A percentile compares a stretch with the other conserved stretches of the same genome.
Conservation (phyloP, 1,140 invertebrate genomes). For the Drosophila teissieri region DNA sequence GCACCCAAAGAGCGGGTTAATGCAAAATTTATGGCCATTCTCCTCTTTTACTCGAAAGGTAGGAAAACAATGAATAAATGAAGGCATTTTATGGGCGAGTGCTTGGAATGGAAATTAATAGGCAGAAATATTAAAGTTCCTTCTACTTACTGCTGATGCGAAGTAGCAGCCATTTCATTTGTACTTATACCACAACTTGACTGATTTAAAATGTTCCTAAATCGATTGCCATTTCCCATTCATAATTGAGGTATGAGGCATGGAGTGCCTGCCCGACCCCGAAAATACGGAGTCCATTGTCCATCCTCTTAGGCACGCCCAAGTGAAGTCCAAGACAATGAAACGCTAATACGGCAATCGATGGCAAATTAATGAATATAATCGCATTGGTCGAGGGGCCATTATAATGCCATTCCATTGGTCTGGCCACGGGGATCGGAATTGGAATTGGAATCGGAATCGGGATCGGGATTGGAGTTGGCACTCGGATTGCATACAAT, state of each 20-base stretch:
- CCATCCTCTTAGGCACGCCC: conserved; percentile 47
- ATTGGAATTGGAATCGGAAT: background rate
- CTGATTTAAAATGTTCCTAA: conserved; percentile 1
- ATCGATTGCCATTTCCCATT: conserved; percentile 4
- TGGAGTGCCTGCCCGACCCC: background rate
- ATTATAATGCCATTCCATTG: conserved; percentile 37
- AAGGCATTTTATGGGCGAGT: no score
- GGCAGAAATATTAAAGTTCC: no score
- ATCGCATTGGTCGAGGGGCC: conserved; percentile 45
- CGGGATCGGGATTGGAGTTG: background rate
- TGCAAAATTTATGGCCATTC: conserved; percentile 29
- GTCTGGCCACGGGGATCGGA: conserved; percentile 9
- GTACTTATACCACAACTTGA: background rate
- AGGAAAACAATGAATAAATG: no score
- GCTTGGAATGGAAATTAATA: no score
- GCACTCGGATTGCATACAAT: conserved; percentile 51
- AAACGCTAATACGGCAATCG: conserved; percentile 56
- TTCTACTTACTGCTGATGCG: no score
- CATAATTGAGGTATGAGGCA: conserved; percentile 12
- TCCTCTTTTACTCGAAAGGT: background rate
- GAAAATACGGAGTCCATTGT: background rate
- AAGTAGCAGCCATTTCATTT: background rate
- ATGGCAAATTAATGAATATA: conserved; percentile 79
- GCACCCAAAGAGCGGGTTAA: conserved; percentile 33
- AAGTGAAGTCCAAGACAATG: conserved; percentile 60